A percentile compares a stretch with the other conserved stretches of the same genome.
Conservation (phyloP, 2,797 vertebrate species). For the Antrozous pallidus region DNA sequence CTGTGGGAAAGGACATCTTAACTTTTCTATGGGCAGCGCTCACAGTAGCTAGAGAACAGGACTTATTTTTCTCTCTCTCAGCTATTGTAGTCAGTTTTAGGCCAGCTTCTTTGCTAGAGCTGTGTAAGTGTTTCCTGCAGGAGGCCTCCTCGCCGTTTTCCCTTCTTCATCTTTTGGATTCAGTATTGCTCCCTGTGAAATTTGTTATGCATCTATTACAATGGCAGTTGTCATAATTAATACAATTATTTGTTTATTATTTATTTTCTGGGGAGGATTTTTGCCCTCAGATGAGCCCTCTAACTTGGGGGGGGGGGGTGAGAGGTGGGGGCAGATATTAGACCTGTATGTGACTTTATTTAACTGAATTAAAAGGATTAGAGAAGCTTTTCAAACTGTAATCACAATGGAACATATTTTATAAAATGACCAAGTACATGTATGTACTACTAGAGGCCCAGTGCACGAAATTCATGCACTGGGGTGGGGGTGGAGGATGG, state of each 20-base stretch:
- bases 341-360: not conserved
- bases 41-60: not conserved
- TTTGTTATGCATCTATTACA: not conserved
- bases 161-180: not conserved
- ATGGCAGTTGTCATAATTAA: not conserved
- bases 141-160: not conserved
- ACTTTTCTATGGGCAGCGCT: not conserved
- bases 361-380: conserved; percentile 10
- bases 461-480: too few relatives aligned
- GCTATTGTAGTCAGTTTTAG: not conserved
- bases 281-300: not conserved
- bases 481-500: too few relatives aligned
- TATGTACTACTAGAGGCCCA: too few relatives aligned
- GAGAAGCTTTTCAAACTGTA: not conserved
- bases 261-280: not conserved
- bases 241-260: not conserved
- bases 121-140: not conserved
- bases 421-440: not conserved
- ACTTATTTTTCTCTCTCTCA: not conserved
- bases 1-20: not conserved
- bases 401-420: conserved; percentile 1
- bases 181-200: not conserved
- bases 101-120: not conserved
- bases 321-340: not conserved
- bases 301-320: not conserved